Evolutionary conservation across 2,888 invertebrate species (phyloP).

Genomic region (Cyrtodaria siliqua): DNA sequence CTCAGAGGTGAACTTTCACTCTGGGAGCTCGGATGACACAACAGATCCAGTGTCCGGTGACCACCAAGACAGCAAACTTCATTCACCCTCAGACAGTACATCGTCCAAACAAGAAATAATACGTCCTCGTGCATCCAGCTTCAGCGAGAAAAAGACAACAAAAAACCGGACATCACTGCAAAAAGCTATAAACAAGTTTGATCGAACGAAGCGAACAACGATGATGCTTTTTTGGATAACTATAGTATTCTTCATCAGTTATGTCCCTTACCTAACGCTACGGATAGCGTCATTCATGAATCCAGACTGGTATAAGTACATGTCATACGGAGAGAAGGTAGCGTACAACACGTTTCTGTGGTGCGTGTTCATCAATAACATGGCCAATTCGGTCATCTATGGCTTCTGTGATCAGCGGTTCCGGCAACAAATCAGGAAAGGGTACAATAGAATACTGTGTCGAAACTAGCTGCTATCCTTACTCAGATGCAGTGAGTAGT

Average conservation of each 20-base stretch:
- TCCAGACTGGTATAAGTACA: constrained; percentile 33
- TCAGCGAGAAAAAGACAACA: background rate
- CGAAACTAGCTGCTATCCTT: too few relatives aligned
- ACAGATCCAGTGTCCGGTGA: background rate
- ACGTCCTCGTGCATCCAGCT: constrained; percentile 8
- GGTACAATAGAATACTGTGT: constrained; percentile 25
- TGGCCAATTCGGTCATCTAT: constrained; percentile 62
- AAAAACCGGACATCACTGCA: constrained; percentile 10
- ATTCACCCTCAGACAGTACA: background rate
- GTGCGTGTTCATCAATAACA: constrained; percentile 62
- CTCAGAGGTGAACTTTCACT: constrained; percentile 40
- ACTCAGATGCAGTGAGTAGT: too few relatives aligned
- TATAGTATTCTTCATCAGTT: constrained; percentile 55
- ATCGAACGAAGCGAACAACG: constrained; percentile 52
- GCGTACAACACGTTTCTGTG: constrained; percentile 60
- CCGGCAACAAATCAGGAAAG: constrained; percentile 35
- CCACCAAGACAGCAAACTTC: background rate
- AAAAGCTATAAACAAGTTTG: constrained; percentile 41
- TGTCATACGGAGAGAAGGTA: constrained; percentile 41
- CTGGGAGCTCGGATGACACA: constrained; percentile 39
- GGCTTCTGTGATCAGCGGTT: constrained; percentile 60
- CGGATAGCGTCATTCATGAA: constrained; percentile 40
- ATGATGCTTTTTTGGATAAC: constrained; percentile 61
- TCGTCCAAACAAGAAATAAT: constrained; percentile 7
- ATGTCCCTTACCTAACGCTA: constrained; percentile 53